A percentile compares a stretch with the other conserved stretches of the same genome.
phyloP scores from a whole-genome alignment of 2,113 vertebrate species.

The Acinonyx jubatus region DNA sequence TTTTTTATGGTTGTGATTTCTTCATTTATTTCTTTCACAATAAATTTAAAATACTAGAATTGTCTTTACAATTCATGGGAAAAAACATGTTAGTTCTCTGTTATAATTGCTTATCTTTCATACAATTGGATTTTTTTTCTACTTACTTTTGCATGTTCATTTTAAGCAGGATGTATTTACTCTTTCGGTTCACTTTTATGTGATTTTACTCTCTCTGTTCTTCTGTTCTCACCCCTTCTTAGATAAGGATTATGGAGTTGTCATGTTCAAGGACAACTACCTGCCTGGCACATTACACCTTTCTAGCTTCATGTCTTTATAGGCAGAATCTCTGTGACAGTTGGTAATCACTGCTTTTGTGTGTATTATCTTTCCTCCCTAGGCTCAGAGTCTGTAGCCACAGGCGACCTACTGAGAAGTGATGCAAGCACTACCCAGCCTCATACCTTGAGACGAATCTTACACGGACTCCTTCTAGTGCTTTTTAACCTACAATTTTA shows the following conservation, averaged over 20 bases:
- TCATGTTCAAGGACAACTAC: not conserved
- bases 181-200: not conserved
- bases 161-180: not conserved
- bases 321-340: not conserved
- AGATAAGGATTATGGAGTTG: too few species aligned
- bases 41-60: not conserved
- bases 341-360: not conserved
- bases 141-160: not conserved
- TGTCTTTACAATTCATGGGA: not conserved
- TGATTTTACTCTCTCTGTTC: not conserved
- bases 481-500: not conserved
- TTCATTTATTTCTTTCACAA: not conserved
- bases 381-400: not conserved
- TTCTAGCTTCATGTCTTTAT: not conserved
- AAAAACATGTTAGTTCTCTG: not conserved
- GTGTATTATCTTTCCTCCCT: not conserved
- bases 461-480: not conserved
- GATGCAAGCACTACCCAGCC: not conserved
- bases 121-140: not conserved
- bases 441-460: not conserved
- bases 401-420: not conserved
- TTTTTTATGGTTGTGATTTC: not conserved
- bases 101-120: not conserved
- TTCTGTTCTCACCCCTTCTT: not conserved
- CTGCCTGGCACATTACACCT: not conserved